phyloP scores from a whole-genome alignment of 2,113 vertebrate species.

The Gila orcuttii region DNA sequence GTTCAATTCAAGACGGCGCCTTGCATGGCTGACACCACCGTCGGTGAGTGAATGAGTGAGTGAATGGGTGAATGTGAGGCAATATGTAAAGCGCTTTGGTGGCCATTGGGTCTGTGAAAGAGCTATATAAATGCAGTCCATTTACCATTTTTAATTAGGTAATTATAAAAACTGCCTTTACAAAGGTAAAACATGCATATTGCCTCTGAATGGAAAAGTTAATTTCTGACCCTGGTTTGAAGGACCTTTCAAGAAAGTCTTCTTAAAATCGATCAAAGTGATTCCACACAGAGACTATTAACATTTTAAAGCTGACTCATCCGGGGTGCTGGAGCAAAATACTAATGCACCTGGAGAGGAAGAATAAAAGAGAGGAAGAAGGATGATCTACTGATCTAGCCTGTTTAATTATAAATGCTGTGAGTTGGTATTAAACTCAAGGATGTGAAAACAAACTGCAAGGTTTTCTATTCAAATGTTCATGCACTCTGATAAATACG shows the following conservation, averaged over 20 bases:
- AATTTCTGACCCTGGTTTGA: neutral
- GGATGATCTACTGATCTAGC: neutral
- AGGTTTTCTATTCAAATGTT: neutral
- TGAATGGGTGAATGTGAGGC: no score
- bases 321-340: neutral
- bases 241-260: neutral
- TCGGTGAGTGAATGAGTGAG: no score
- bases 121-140: no score
- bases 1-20: no score
- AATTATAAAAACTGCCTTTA: no score
- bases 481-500: neutral
- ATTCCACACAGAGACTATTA: neutral
- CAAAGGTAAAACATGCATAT: no score
- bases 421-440: neutral
- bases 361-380: constrained; percentile 13
- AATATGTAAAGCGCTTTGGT: no score
- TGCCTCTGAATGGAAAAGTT: neutral
- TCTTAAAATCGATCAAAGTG: neutral
- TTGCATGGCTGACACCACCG: no score
- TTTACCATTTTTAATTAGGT: no score
- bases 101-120: no score
- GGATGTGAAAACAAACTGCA: neutral
- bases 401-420: neutral
- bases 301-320: constrained; percentile 1
- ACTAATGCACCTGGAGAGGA: neutral